Evolutionary conservation across 2,113 vertebrate species (phyloP).

Genomic region (Perognathus longimembris): DNA sequence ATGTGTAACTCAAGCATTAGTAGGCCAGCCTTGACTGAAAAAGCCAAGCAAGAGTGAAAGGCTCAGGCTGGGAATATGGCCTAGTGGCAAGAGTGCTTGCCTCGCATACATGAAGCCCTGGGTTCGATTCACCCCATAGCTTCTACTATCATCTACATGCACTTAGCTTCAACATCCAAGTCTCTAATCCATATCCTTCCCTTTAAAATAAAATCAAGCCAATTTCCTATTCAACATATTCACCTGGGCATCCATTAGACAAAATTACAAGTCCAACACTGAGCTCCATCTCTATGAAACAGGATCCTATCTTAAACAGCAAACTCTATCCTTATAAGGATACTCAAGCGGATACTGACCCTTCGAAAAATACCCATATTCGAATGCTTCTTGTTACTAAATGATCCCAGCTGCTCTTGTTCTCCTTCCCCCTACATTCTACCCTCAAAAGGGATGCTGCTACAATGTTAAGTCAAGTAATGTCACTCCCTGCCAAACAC

Average conservation of each 20-base stretch:
- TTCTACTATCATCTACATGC: neutral
- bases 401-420: neutral
- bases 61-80: no score
- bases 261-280: neutral
- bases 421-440: neutral
- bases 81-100: no score
- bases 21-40: no score
- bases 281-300: neutral
- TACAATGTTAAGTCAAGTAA: neutral
- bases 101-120: no score
- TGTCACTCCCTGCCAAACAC: neutral
- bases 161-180: neutral
- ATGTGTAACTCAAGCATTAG: no score
- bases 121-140: neutral
- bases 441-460: neutral
- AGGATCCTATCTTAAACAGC: neutral
- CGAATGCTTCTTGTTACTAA: slow-evolving; percentile 10
- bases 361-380: neutral
- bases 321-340: no score
- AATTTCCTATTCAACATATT: neutral
- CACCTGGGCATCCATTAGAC: neutral
- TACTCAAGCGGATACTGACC: no score
- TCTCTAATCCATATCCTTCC: neutral
- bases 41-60: no score
- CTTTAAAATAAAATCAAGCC: neutral